Evolutionary conservation across 1,140 invertebrate species (phyloP).

Genomic region (Polypedilum pembai): DNA sequence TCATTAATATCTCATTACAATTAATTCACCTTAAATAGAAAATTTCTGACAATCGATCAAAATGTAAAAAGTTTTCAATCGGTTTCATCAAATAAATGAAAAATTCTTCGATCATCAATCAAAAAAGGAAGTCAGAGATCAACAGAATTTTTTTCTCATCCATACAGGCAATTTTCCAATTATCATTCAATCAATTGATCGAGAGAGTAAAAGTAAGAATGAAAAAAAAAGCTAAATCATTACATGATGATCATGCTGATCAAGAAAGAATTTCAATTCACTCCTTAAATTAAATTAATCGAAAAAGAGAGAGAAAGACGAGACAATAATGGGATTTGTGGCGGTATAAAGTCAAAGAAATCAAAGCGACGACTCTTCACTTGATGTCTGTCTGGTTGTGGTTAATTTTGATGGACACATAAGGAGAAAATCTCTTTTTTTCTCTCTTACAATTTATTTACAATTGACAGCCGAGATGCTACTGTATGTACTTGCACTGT

Average conservation of each 20-base stretch:
- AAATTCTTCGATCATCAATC: neutral
- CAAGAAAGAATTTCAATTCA: too few relatives aligned
- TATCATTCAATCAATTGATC: slow-evolving; percentile 7
- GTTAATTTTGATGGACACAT: too few relatives aligned
- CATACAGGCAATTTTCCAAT: neutral
- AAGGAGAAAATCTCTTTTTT: too few relatives aligned
- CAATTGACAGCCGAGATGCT: neutral
- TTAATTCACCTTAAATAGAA: neutral
- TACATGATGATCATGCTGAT: too few relatives aligned
- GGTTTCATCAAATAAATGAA: neutral
- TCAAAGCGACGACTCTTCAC: neutral
- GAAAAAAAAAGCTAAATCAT: neutral
- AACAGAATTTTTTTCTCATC: neutral
- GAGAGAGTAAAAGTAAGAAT: neutral
- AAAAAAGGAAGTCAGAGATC: slow-evolving; percentile 17
- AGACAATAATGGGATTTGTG: too few relatives aligned
- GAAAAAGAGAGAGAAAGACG: too few relatives aligned
- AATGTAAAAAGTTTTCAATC: neutral
- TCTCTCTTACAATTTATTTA: too few relatives aligned
- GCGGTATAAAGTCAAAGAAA: neutral
- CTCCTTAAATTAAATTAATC: too few relatives aligned
- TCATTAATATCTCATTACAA: slow-evolving; percentile 6
- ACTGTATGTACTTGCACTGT: neutral
- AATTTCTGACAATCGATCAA: neutral
- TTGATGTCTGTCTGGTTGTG: neutral